phyloP scores from a whole-genome alignment of 1,140 invertebrate genomes.

The Drosophila orena region DNA sequence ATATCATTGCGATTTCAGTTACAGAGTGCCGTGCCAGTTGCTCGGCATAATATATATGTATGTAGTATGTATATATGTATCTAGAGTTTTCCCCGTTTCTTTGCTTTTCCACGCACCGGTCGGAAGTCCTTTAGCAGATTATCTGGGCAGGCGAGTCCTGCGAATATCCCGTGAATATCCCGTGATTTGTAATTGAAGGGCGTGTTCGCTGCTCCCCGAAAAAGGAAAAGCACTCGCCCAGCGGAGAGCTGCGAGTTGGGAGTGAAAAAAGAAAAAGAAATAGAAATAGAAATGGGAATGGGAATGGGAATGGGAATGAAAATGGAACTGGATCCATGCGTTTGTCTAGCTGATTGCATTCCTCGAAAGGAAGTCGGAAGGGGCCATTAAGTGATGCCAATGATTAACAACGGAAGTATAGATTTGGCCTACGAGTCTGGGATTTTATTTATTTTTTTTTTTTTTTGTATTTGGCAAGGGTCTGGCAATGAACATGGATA shows the following conservation, averaged over 20 bases:
- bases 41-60: constrained; percentile 2
- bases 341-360: constrained; percentile 59
- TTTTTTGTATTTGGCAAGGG: too few relatives aligned
- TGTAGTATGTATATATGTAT: constrained; percentile 1
- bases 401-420: constrained; percentile 85
- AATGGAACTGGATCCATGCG: constrained; percentile 14
- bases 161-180: constrained; percentile 25
- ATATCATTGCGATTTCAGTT: constrained; percentile 82
- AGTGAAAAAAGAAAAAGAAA: background rate
- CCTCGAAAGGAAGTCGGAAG: constrained; percentile 60
- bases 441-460: too few relatives aligned
- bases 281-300: background rate
- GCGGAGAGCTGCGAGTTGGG: background rate
- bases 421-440: constrained; percentile 55
- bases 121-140: constrained; percentile 84
- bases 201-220: constrained; percentile 59
- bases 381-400: constrained; percentile 85
- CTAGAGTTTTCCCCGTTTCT: constrained; percentile 12
- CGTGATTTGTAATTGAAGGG: constrained; percentile 84
- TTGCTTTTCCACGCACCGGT: constrained; percentile 67
- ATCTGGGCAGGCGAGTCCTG: constrained; percentile 62
- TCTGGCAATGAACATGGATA: background rate
- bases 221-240: constrained; percentile 34
- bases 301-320: background rate
- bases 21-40: constrained; percentile 47